Evolutionary conservation across 92 coral and sea anemone species (phyloP).

Genomic region (Blastomussa wellsi): DNA sequence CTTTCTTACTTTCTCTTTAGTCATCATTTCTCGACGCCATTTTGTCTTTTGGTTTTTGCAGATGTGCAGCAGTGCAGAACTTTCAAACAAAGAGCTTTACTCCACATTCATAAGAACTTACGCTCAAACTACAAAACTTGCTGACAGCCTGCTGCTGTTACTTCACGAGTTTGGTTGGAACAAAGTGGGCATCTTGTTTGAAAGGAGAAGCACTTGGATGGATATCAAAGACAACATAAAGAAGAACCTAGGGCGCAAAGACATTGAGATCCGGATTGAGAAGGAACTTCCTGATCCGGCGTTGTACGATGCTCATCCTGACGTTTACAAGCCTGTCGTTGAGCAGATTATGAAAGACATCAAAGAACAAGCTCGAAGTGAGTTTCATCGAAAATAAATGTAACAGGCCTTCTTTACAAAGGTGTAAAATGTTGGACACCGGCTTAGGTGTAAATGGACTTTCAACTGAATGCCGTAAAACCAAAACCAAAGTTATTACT

Average conservation of each 20-base stretch:
- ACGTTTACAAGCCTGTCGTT: not conserved
- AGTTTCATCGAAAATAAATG: not conserved
- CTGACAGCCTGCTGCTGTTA: conserved; percentile 56
- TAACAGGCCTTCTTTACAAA: not conserved
- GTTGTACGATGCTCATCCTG: not conserved
- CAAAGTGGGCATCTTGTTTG: conserved; percentile 67
- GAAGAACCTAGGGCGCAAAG: not conserved
- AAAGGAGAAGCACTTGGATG: conserved; percentile 53
- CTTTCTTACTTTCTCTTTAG: not conserved
- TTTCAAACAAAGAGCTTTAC: conserved; percentile 71
- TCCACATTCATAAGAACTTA: conserved; percentile 80
- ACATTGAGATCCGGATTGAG: conserved; percentile 10
- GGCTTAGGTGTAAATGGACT: too few relatives aligned
- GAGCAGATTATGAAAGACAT: not conserved
- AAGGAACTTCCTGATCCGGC: not conserved
- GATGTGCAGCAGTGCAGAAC: conserved; percentile 75
- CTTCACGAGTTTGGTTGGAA: conserved; percentile 66
- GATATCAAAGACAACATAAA: conserved; percentile 8
- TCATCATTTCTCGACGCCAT: not conserved
- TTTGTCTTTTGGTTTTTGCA: conserved; percentile 26
- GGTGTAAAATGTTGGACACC: too few relatives aligned
- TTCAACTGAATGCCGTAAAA: too few relatives aligned
- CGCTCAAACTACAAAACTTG: conserved; percentile 57
- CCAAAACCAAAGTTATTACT: too few relatives aligned
- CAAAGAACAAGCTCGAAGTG: conserved; percentile 27